Evolutionary conservation across 2,113 vertebrate species (phyloP), one percentile per base, ranked within the genome.

Genomic region (Rhinogobius similis): DNA sequence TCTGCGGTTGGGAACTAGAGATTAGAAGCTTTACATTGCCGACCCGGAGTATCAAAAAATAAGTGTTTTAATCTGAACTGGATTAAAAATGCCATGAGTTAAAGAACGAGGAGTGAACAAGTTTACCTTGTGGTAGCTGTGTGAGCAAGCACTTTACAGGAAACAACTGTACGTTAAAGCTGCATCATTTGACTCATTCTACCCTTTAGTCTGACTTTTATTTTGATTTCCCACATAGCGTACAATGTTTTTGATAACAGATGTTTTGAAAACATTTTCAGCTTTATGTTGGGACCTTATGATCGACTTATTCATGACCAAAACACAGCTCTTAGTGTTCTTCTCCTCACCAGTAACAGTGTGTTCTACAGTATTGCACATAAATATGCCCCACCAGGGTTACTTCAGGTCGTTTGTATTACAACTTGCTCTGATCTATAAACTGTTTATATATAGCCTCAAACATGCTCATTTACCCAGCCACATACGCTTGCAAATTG

Each of bases 21-120:
- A 93, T 94, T 93, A 93, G 90, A 81, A 86, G 91, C 91, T 93
- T 93, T 93, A 90, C 85, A 88, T 80, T 82, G 81, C 72, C 0
- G 79, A 73, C 82, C 81, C 79, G 41, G 75, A 79, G 82, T 70
- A 88, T 87, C 75, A 68, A 87, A 87, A 88, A 82, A 77, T 83
- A 83, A 81, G 78, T 78, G 81, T 90, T 89, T 91, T 91, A 92
- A 92, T 93, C 89, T 90, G 82, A 77, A 82, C 76, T 79, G 88
- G 89, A 93, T 93, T 93, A 81, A 80, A 78, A 79, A 85, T 29
- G 74, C 68, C 68, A 74, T 78, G 86, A 82, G 85, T 77, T 72
- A 90, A 91, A 82, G 79, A 81, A 87, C 82, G 74, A 65, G 82
- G 84, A 80, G 81, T 92, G 81, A 86, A 89, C 86, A 72, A 73